Evolutionary conservation across 1,140 invertebrate genomes (phyloP), one percentile per base, ranked within the genome.

Genomic region (Neuroterus valhalla): DNA sequence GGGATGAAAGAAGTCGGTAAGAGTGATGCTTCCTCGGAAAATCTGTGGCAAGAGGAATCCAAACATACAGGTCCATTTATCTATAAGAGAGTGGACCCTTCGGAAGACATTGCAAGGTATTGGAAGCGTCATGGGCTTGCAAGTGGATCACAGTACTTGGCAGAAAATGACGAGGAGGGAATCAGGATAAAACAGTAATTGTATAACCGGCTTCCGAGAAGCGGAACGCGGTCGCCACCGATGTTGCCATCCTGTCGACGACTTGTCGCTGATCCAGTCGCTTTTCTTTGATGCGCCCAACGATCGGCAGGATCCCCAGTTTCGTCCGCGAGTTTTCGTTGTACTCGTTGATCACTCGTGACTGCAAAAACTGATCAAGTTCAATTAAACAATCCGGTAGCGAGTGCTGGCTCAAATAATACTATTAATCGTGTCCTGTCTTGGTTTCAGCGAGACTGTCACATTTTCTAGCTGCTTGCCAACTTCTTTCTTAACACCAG

Each of bases 171-270:
- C 55, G 55, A 62, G 23, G 55, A 62, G 11, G 6, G n/a, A 72
- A 48, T 66, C 52, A 66, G 66, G 52, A 66, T 44, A 38, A 38
- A 38, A 38, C 52, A 43, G 71, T 66, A 43, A 72, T 75, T 70
- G 68, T 66, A 75, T 75, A 75, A 75, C 68, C 73, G 72, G 67
- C 67, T 72, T 14, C 42, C 70, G 19, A 72, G 66, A 72, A 72
- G 66, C 66, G 38, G 43, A 19, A 68, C 66, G 19, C 31, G 43
- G 10, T 26, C n/a, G 44, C 38, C 44, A n/a, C 21, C n/a, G 42
- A 21, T 26, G 26, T 12, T n/a, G 55, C 55, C 23, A 12, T 62
- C 15, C 52, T 26, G 23, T 62, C 12, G 26, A 62, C 55, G 11
- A 62, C 55, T 62, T n/a, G 55, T 26, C 55, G n/a, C n/a, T n/a